Evolutionary conservation across 2,797 vertebrate species (phyloP).

Genomic region (Eulemur coronatus): DNA sequence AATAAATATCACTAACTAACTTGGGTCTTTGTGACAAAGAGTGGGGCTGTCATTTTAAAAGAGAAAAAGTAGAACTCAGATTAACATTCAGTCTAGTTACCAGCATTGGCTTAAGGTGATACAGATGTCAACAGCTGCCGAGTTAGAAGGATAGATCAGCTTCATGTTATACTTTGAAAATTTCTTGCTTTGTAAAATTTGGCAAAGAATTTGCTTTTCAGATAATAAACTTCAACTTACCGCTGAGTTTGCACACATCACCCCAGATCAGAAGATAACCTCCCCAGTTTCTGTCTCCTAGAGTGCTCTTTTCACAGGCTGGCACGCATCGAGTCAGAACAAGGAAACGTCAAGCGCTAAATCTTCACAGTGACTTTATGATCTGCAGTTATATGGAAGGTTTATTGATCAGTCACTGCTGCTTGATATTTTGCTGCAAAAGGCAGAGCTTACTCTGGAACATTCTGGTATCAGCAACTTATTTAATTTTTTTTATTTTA

Average conservation of each 20-base stretch:
- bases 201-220: slow-evolving; percentile 28
- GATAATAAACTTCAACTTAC: slow-evolving; percentile 34
- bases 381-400: slow-evolving; percentile 18
- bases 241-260: not conserved
- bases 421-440: slow-evolving; percentile 46
- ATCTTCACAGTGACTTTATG: slow-evolving; percentile 41
- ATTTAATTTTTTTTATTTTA: slow-evolving; percentile 35
- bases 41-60: not conserved
- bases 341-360: not conserved
- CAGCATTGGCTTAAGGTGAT: not conserved
- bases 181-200: slow-evolving; percentile 39
- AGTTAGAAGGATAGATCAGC: not conserved
- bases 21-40: not conserved
- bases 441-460: slow-evolving; percentile 21
- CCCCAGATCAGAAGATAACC: slow-evolving; percentile 39
- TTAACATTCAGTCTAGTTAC: not conserved
- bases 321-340: not conserved
- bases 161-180: slow-evolving; percentile 1
- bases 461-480: slow-evolving; percentile 37
- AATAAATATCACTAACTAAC: not conserved
- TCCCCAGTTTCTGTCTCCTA: not conserved
- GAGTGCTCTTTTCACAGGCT: slow-evolving; percentile 12
- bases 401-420: slow-evolving; percentile 55
- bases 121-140: not conserved
- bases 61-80: not conserved